phyloP scores from a whole-genome alignment of 2,113 vertebrate genomes.

The Nothobranchius kuhntae region DNA sequence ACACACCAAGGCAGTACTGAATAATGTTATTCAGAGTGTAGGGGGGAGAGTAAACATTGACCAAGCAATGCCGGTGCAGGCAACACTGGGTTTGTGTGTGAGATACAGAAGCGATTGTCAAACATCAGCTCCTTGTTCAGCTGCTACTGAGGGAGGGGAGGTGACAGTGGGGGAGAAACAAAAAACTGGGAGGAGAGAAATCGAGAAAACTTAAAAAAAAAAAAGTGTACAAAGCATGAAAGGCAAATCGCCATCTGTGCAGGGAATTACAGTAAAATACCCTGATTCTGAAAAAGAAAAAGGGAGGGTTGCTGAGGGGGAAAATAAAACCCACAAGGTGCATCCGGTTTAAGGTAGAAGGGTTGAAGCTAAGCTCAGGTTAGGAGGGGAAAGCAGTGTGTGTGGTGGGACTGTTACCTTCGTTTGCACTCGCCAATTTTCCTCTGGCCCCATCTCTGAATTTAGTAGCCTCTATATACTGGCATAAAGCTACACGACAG shows the following conservation, averaged over 20 bases:
- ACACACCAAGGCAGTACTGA: slow-evolving; percentile 70
- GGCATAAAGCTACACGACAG: slow-evolving; percentile 98
- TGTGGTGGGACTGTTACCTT: slow-evolving; percentile 90
- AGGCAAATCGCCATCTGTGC: slow-evolving; percentile 66
- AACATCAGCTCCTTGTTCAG: slow-evolving; percentile 70
- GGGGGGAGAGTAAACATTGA: slow-evolving; percentile 67
- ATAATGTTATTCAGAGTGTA: slow-evolving; percentile 71
- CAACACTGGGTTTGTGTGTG: slow-evolving; percentile 60
- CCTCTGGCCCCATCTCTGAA: slow-evolving; percentile 92
- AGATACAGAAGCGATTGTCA: slow-evolving; percentile 72
- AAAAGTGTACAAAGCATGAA: slow-evolving; percentile 47
- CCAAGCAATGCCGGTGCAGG: slow-evolving; percentile 68
- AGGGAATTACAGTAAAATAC: slow-evolving; percentile 64
- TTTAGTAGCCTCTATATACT: slow-evolving; percentile 99
- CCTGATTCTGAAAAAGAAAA: slow-evolving; percentile 44
- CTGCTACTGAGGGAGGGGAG: slow-evolving; percentile 55
- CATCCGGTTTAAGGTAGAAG: slow-evolving; percentile 78
- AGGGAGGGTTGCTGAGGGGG: slow-evolving; percentile 6
- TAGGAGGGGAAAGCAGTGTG: slow-evolving; percentile 69
- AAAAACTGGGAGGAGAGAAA: slow-evolving; percentile 38
- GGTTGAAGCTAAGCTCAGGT: slow-evolving; percentile 78
- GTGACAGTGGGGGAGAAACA: slow-evolving; percentile 20
- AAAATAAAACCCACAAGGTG: slow-evolving; percentile 36
- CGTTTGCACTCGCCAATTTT: slow-evolving; percentile 88
- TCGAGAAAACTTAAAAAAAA: slow-evolving; percentile 1